Evolutionary conservation across 2,888 invertebrate genomes (phyloP).

Genomic region (Drosophila ezoana): DNA sequence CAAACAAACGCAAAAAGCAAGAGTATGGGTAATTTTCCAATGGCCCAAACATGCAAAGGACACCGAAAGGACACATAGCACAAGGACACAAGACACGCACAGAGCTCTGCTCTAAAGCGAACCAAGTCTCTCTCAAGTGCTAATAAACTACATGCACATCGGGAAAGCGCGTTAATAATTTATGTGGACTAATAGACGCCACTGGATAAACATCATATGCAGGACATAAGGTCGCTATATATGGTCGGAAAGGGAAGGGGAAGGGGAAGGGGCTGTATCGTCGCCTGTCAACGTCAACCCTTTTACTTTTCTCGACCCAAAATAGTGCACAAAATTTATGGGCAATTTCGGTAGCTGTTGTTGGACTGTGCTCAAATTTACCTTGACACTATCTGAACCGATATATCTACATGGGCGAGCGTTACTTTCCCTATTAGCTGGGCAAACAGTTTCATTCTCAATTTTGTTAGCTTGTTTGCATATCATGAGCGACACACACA

Average conservation of each 20-base stretch:
- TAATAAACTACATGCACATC: slow-evolving; percentile 78
- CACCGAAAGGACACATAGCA: slow-evolving; percentile 69
- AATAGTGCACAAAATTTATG: slow-evolving; percentile 68
- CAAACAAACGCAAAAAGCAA: slow-evolving; percentile 21
- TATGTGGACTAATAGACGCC: slow-evolving; percentile 70
- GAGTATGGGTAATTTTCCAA: slow-evolving; percentile 40
- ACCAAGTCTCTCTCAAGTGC: slow-evolving; percentile 64
- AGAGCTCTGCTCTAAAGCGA: slow-evolving; percentile 6
- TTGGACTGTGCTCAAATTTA: slow-evolving; percentile 39
- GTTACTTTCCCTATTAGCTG: slow-evolving; percentile 66
- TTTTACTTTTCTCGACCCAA: slow-evolving; percentile 42
- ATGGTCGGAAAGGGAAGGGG: slow-evolving; percentile 11
- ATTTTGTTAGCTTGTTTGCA: slow-evolving; percentile 62
- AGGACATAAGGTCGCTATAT: slow-evolving; percentile 27
- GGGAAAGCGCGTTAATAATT: slow-evolving; percentile 75
- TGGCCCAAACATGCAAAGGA: slow-evolving; percentile 71
- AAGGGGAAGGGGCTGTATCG: slow-evolving; percentile 26
- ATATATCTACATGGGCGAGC: slow-evolving; percentile 54
- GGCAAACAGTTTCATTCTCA: slow-evolving; percentile 59
- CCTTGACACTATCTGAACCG: slow-evolving; percentile 64
- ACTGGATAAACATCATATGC: slow-evolving; percentile 71
- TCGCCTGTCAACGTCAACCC: slow-evolving; percentile 75
- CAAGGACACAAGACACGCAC: slow-evolving; percentile 24
- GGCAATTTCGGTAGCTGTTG: slow-evolving; percentile 47
- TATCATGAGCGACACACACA: slow-evolving; percentile 54